These are phyloP conservation scores for Vipera ursinii DNA, from an alignment of 2,797 vertebrate species.

Conservation along the genomic window DNA sequence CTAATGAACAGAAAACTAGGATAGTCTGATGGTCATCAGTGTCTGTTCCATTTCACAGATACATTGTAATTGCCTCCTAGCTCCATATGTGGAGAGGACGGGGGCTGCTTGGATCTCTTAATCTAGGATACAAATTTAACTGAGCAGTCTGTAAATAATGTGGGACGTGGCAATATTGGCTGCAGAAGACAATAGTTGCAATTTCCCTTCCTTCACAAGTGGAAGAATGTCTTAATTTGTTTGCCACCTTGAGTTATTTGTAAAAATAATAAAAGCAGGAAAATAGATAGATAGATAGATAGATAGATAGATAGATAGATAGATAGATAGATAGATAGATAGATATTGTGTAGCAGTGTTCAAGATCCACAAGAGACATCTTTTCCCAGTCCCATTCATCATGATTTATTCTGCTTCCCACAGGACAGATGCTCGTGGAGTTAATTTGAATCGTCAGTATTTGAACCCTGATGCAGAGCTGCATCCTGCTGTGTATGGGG, in stretches of 20 bases:
- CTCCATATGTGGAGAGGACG: neutral
- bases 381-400: neutral
- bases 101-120: neutral
- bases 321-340: neutral
- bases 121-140: accelerated
- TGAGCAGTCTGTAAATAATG: neutral
- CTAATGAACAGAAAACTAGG: neutral
- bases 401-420: neutral
- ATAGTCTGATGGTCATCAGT: neutral
- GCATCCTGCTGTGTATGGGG: slow-evolving; percentile 92
- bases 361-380: neutral
- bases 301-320: neutral
- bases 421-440: slow-evolving; percentile 92
- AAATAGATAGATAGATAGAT: neutral
- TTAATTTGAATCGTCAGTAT: slow-evolving; percentile 96
- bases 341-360: too few relatives aligned
- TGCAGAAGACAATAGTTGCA: accelerated
- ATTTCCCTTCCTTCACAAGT: neutral
- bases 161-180: neutral
- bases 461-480: slow-evolving; percentile 86
- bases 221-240: neutral
- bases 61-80: neutral
- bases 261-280: neutral
- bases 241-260: neutral
- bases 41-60: neutral